Evolutionary conservation across 2,113 vertebrate genomes (phyloP), one percentile per base, ranked within the genome.

Genomic region (Sciurus niger): DNA sequence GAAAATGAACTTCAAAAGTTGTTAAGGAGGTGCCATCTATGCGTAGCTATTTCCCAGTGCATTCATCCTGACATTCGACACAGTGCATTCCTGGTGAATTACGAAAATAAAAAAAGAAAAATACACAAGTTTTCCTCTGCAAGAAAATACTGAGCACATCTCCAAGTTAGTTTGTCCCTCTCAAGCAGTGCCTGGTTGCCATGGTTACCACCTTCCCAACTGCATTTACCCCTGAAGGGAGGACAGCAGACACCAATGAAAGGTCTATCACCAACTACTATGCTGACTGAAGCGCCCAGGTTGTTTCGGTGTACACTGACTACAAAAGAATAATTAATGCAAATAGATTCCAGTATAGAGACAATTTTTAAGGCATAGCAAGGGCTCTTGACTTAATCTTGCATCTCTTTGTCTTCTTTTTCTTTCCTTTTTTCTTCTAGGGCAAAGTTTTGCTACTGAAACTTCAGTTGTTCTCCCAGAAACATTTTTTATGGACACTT

Each of bases 271-370:
- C 30, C 30, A 67, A 90, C 68, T 40, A 70, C 68, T 40, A 70
- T 22, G 55, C 32, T 72, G 53, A 40, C 63, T 9, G 32, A 13
- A 72, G 18, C 65, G 43, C n/a, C 25, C n/a, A 32, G 46, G 12
- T 51, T 63, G 17, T 80, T n/a, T 67, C 60, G 51, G 0, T 73
- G 34, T 58, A 63, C 16, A 63, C 34, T 60, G 46, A 94, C 32
- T n/a, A 60, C 17, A 70, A 78, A 80, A 74, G 48, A 95, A 77
- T 32, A 83, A 95, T 68, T 80, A 89, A 95, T 88, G 84, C 90
- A 96, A 94, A 89, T 5, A 70, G 34, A 96, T 60, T 88, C 77
- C 13, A 51, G 60, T 16, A 78, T 65, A 20, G 89, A 90, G 91
- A 58, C 89, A 70, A 84, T 93, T 95, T 85, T 86, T 63, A 84